Conservation (phyloP, 2,113 vertebrate species). For the Pelecanoides urinatrix region DNA sequence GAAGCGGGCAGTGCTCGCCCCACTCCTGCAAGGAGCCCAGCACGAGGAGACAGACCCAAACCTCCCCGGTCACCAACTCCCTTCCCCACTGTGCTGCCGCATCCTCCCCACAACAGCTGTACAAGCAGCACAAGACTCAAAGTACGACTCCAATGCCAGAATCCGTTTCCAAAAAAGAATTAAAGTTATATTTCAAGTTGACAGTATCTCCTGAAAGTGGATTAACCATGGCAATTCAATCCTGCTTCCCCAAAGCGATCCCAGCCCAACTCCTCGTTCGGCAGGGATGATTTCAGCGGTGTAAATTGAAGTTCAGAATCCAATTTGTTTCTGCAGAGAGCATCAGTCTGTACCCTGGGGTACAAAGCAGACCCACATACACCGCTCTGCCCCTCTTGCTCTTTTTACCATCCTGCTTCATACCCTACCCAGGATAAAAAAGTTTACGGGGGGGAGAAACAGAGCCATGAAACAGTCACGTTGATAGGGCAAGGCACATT, state of each 20-base stretch:
- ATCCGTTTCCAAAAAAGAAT: neutral
- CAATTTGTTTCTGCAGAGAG: neutral
- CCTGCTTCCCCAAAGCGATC: neutral
- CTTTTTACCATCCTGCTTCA: neutral
- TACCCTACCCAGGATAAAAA: neutral
- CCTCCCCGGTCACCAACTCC: neutral
- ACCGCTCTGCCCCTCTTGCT: neutral
- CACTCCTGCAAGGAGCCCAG: neutral
- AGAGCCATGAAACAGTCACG: fast-evolving
- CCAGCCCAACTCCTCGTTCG: neutral
- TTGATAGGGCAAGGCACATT: neutral
- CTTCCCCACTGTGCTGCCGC: fast-evolving
- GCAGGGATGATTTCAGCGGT: neutral
- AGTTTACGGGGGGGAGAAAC: neutral
- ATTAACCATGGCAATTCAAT: neutral
- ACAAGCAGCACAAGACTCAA: neutral
- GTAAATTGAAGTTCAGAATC: neutral
- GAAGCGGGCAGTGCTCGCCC: fast-evolving
- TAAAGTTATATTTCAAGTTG: conserved; percentile 35
- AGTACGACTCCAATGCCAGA: neutral
- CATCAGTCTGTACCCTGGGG: neutral
- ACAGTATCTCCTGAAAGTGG: conserved; percentile 19
- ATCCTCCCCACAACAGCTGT: neutral
- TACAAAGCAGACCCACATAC: neutral
- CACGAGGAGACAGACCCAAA: neutral